Evolutionary conservation across 2,888 invertebrate species (phyloP), one percentile per base, ranked within the genome.

Genomic region (Xylota segnis): DNA sequence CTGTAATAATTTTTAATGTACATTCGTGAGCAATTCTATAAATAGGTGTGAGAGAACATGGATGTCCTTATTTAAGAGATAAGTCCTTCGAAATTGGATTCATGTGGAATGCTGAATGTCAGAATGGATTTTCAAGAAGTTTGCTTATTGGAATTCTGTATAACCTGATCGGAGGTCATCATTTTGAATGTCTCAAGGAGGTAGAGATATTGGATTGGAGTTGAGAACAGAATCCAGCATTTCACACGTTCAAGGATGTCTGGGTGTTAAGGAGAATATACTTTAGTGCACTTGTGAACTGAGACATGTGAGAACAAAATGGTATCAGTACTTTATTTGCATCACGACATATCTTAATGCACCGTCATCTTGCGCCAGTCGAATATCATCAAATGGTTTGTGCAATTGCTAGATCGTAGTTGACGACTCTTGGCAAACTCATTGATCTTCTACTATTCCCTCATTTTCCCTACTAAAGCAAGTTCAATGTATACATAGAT

Each of bases 1-100:
- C 16, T 52, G 75, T 75, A 84, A 79, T 84, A 63, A 79, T 84
- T 79, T 84, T 79, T 70, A 79, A 84, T 75, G 83, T 59, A 74
- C 79, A 83, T 50, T 74, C 78, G 50, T 68, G 79, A 74, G 56
- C 47, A 79, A 75, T 75, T 79, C 52, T 56, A 78, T 70, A 79
- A 63, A 84, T 63, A 83, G 63, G 50, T 74, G 61, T 43, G 47
- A 68, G 14, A 40, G 54, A 37, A 16, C 32, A 50, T 34, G 4
- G 18, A 16, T 40, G 23, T 66, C 27, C 29, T 29, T 16, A 2
- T 54, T 43, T 12, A 6, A 40, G 54, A 54, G 54, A 29, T 50
- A 54, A 29, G 40, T 40, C 14, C 40, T 54, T 52, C 16, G 27
- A 34, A 65, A 23, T 50, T 18, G 5, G 27, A 50, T 14, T 34